phyloP scores from a whole-genome alignment of 37 sponge, comb jelly and placozoan genomes.

The Aplysina aerophoba region DNA sequence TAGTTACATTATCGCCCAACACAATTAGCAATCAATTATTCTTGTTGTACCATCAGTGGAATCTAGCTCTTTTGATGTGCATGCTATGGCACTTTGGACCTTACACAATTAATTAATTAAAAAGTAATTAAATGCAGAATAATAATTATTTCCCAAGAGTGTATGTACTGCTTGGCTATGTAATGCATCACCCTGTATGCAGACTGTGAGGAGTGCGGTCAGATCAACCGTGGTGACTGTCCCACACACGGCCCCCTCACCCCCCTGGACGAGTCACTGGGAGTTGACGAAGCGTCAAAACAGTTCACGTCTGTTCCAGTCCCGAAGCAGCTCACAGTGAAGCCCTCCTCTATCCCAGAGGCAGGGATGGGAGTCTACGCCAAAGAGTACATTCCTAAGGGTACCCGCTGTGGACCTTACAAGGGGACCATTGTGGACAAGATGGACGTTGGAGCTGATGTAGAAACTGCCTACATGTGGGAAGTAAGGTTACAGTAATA shows the following conservation, averaged over 20 bases:
- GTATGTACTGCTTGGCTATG: too few species aligned
- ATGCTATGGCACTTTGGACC: too few species aligned
- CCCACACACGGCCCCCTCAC: conserved; percentile 55
- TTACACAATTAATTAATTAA: too few species aligned
- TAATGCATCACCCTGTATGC: background rate
- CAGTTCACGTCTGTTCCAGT: conserved; percentile 52
- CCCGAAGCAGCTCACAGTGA: conserved; percentile 70
- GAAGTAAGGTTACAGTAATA: conserved; percentile 48
- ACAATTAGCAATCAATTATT: too few species aligned
- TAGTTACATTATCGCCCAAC: too few species aligned
- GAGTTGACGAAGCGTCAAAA: conserved; percentile 47
- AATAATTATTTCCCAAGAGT: too few species aligned
- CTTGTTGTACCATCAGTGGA: too few species aligned
- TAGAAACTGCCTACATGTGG: conserved; percentile 74
- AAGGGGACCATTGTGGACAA: conserved; percentile 43
- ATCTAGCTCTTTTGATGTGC: too few species aligned
- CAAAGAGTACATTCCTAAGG: conserved; percentile 47
- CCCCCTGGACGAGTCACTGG: conserved; percentile 40
- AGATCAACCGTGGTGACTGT: conserved; percentile 63
- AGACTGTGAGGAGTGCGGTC: conserved; percentile 72
- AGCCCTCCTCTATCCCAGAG: conserved; percentile 50
- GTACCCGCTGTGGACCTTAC: conserved; percentile 70
- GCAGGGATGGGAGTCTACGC: conserved; percentile 81
- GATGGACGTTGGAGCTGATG: conserved; percentile 33
- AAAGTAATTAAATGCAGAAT: too few species aligned